A percentile compares a stretch with the other conserved stretches of the same genome.
These are phyloP conservation scores for Mirounga angustirostris DNA, from an alignment of 2,113 vertebrate genomes.

Conservation along the genomic window DNA sequence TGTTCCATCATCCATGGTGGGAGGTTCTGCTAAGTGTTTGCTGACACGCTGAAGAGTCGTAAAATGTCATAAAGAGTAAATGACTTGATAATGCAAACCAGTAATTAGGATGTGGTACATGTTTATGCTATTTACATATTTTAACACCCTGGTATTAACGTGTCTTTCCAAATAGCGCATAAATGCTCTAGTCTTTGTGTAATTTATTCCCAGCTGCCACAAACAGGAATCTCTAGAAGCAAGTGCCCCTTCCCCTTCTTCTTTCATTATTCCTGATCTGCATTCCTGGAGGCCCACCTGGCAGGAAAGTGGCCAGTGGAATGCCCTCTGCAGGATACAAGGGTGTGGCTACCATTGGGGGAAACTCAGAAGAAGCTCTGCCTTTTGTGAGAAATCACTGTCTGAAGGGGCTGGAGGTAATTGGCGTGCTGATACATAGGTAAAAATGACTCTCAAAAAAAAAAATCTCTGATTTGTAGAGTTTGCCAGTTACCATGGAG, in stretches of 20 bases:
- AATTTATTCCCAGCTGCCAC: constrained; percentile 69
- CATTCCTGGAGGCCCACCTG: constrained; percentile 40
- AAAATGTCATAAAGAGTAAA: constrained; percentile 87
- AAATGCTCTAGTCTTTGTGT: constrained; percentile 80
- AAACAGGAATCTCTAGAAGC: constrained; percentile 52
- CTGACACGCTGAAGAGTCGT: constrained; percentile 86
- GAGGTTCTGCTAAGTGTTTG: constrained; percentile 82
- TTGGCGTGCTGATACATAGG: background rate
- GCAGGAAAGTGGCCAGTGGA: too few relatives aligned
- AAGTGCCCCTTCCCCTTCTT: constrained; percentile 64
- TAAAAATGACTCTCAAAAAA: background rate
- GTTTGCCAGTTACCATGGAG: background rate
- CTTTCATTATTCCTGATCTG: constrained; percentile 59
- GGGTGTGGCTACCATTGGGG: background rate
- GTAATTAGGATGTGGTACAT: constrained; percentile 86
- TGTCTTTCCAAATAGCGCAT: constrained; percentile 82
- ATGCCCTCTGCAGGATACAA: accelerated
- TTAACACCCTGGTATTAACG: constrained; percentile 87
- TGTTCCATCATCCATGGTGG: constrained; percentile 58
- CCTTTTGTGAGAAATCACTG: background rate
- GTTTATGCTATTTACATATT: constrained; percentile 89
- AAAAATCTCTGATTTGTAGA: background rate
- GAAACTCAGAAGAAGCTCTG: background rate
- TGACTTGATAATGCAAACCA: constrained; percentile 87
- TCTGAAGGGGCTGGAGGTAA: background rate